Base-by-base conservation (phyloP, 2,888 invertebrate genomes). In the Noctua pronuba region DNA sequence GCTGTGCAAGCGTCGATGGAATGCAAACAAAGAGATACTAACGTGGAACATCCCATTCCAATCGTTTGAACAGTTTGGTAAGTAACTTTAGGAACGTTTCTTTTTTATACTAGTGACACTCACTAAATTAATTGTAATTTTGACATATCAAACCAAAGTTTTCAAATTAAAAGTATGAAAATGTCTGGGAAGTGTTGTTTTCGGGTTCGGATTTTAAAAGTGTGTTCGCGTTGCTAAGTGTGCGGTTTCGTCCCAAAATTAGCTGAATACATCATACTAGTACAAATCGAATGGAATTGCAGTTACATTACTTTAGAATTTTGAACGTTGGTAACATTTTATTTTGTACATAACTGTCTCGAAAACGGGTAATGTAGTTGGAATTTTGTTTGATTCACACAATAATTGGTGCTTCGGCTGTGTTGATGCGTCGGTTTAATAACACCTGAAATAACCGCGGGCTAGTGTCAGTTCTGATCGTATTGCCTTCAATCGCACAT, bases 261-360 rank as follows among this genome's bases (percentile, higher is more conserved):
- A 92, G 92, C 88, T 89, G 92, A 91, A 92, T 92, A 91, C 86
- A 87, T 84, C 77, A 86, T 86, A 87, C 88, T 90, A 92, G 90
- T 92, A 91, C 88, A 91, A 90, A 88, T 92, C 90, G 85, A 90
- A 91, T 89, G 90, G 88, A 90, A 90, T 92, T 90, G 88, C 92
- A 88, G 86, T 90, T 91, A 90, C 91, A 91, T 92, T 91, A 88
- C 90, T 90, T 74, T 75, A 86, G 76, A 80, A 77, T 86, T 89
- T 89, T 88, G 83, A 90, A 89, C 86, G 90, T 90, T 92, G 92
- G 91, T 92, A 91, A 92, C 91, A 91, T 88, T 86, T 90, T 90
- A 90, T 92, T 94, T 92, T 94, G 95, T 94, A 95, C 92, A 94
- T 94, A 94, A 90, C 90, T 86, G 92, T 92, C 90, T 91, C 90